Evolutionary conservation across 2,888 invertebrate genomes (phyloP).

Genomic region (Drosophila atripex): DNA sequence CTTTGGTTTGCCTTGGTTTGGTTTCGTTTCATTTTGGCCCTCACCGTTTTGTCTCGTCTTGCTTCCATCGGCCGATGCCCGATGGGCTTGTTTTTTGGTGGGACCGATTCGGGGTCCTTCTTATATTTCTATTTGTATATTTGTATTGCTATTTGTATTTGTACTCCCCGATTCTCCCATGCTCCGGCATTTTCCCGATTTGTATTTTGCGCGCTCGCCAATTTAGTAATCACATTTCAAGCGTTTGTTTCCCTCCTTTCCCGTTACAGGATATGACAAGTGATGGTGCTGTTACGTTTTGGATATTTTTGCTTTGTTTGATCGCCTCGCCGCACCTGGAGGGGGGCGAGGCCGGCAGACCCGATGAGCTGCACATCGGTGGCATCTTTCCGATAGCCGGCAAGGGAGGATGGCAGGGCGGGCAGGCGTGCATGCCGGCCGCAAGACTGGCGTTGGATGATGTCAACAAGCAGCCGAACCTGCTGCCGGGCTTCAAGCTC

Average conservation of each 20-base stretch:
- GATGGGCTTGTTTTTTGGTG: constrained; percentile 16
- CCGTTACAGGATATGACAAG: constrained; percentile 84
- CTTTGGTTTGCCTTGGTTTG: constrained; percentile 40
- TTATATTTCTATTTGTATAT: constrained; percentile 43
- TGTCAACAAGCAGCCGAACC: constrained; percentile 94
- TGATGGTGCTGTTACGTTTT: constrained; percentile 84
- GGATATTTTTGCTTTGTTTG: constrained; percentile 84
- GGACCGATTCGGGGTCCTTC: constrained; percentile 17
- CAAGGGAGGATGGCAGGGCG: constrained; percentile 99
- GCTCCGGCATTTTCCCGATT: constrained; percentile 31
- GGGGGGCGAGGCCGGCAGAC: constrained; percentile 81
- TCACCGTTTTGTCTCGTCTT: constrained; percentile 20
- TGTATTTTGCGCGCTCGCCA: constrained; percentile 43
- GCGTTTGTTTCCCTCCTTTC: constrained; percentile 20
- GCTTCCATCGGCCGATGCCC: constrained; percentile 15
- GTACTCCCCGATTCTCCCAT: constrained; percentile 6
- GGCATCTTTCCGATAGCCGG: constrained; percentile 99
- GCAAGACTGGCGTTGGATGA: constrained; percentile 98
- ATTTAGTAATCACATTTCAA: constrained; percentile 65
- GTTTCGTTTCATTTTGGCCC: constrained; percentile 36
- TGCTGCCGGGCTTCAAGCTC: constrained; percentile 95
- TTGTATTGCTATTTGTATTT: constrained; percentile 38
- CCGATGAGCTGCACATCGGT: constrained; percentile 95
- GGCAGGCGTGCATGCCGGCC: constrained; percentile 99
- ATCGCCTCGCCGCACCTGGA: constrained; percentile 81